Evolutionary conservation across 1,140 invertebrate genomes (phyloP), one percentile per base, ranked within the genome.

Genomic region (Scaptomyza pallida): DNA sequence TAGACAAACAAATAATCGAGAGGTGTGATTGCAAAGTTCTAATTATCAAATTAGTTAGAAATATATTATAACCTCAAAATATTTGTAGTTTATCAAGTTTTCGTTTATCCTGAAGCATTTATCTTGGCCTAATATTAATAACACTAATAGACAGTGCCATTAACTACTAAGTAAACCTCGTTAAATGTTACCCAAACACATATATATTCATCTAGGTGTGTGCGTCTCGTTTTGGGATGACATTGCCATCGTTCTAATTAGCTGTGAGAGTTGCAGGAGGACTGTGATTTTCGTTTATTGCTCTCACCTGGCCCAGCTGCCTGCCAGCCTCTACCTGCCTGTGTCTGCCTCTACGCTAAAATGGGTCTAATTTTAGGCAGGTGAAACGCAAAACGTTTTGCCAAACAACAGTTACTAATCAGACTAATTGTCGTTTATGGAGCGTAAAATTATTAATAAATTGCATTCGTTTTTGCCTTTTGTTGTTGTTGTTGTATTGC

Each of bases 401-500:
- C 59, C 60, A n/a, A n/a, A n/a, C n/a, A 48, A 51, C 65, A 47
- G 68, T 50, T 59, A 48, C 52, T 77, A 86, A 85, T 85, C 61
- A 64, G 30, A 15, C 40, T 76, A 77, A 85, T 85, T 79, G 76
- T 73, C 57, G 62, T 69, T 79, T 73, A 79, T 77, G 81, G 26
- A 56, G 63, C 77, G 67, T 56, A 73, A 80, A 74, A 69, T 74
- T 70, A 80, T 80, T 86, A 77, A 81, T 86, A 77, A 86, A 86
- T 74, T 81, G 60, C 43, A 70, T 77, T 48, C 63, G 47, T 70
- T 67, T 37, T 30, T 21, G 50, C 80, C 48, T 37, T 48, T 3
- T 48, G 16, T 37, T 33, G 41, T 21, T 45, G n/a, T 37, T 33
- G 23, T 37, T 37, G 33, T 43, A 51, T 43, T 35, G 56, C 56